Conservation (phyloP, 1,140 invertebrate species). For the Cotesia chilonis region DNA sequence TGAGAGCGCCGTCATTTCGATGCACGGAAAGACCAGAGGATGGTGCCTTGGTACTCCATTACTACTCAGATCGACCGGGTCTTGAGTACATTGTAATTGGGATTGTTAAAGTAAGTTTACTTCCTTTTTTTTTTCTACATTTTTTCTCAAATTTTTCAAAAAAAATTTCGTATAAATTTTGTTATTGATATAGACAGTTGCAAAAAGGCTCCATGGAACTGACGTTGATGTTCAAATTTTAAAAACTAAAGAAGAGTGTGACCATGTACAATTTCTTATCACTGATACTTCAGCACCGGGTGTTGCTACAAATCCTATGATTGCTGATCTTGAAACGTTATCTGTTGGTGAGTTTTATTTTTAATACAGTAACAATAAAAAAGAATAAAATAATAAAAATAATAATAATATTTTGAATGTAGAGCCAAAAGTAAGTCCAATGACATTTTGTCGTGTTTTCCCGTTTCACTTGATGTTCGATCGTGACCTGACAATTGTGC, state of each 20-base stretch:
- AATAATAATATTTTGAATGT: constrained; percentile 27
- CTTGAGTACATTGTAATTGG: constrained; percentile 93
- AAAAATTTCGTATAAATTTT: background rate
- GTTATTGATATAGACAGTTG: constrained; percentile 76
- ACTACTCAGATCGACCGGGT: constrained; percentile 92
- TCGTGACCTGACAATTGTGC: constrained; percentile 82
- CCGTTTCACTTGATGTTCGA: constrained; percentile 96
- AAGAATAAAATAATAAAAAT: background rate
- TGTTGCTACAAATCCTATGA: constrained; percentile 71
- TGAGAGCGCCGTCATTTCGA: constrained; percentile 91
- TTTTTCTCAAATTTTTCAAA: background rate
- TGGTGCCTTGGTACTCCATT: constrained; percentile 86
- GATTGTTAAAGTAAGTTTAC: constrained; percentile 83
- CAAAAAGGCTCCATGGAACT: constrained; percentile 88
- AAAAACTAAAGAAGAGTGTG: constrained; percentile 85
- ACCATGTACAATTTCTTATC: constrained; percentile 95
- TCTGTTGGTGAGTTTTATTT: constrained; percentile 70
- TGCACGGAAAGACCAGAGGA: constrained; percentile 87
- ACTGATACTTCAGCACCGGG: constrained; percentile 78
- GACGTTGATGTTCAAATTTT: constrained; percentile 91
- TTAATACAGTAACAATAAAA: background rate
- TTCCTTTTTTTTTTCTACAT: background rate
- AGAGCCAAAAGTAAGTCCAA: constrained; percentile 88
- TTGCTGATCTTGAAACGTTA: constrained; percentile 76
- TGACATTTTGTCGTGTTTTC: constrained; percentile 92